Evolutionary conservation across 2,113 vertebrate genomes (phyloP).

Genomic region (Corythoichthys intestinalis): DNA sequence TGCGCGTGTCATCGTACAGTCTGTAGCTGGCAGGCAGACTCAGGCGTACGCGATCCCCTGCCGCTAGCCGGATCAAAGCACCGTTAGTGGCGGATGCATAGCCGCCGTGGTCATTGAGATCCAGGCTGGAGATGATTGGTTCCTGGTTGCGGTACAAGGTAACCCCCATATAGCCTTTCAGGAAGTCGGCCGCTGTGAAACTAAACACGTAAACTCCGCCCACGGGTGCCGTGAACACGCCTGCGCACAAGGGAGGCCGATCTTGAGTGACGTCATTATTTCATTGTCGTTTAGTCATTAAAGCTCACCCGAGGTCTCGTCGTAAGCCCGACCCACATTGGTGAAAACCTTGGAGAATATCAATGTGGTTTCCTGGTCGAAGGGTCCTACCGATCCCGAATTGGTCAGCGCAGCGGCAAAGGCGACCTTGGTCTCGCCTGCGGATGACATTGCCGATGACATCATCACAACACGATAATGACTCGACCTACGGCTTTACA

Average conservation of each 20-base stretch:
- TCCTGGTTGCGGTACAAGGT: constrained; percentile 53
- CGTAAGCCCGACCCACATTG: constrained; percentile 49
- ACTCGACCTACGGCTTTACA: not conserved
- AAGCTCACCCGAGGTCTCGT: constrained; percentile 41
- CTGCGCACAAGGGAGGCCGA: constrained; percentile 20
- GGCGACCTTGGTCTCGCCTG: constrained; percentile 48
- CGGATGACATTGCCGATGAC: not conserved
- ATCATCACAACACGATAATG: not conserved
- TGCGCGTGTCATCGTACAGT: constrained; percentile 58
- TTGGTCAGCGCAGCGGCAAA: constrained; percentile 59
- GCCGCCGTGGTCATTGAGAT: constrained; percentile 63
- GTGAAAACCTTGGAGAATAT: constrained; percentile 57
- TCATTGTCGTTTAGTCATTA: not conserved
- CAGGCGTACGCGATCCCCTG: constrained; percentile 37
- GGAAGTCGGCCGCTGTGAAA: constrained; percentile 58
- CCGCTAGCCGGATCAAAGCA: constrained; percentile 42
- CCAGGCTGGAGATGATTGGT: constrained; percentile 48
- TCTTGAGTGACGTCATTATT: not conserved
- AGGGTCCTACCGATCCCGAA: constrained; percentile 54
- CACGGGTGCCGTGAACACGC: constrained; percentile 56
- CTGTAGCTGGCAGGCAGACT: constrained; percentile 60
- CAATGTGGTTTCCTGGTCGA: constrained; percentile 52
- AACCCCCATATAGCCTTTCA: constrained; percentile 65
- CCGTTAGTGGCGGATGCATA: constrained; percentile 34
- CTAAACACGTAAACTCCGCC: constrained; percentile 61